Base-by-base conservation (phyloP, 2,888 invertebrate genomes). In the Acronicta psi region DNA sequence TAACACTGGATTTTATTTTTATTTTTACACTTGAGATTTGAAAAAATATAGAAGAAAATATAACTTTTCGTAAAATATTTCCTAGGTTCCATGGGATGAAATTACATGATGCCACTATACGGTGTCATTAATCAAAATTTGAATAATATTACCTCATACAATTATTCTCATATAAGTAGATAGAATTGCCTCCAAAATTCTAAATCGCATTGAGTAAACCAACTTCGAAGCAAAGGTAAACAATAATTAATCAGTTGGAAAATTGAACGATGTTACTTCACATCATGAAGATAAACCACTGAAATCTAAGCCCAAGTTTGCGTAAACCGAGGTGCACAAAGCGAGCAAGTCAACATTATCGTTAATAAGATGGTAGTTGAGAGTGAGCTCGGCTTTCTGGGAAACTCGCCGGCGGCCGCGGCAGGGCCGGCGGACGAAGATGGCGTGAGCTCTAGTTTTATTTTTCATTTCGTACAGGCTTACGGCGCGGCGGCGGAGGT, bases 381-480 rank as follows among this genome's bases (percentile, higher is more conserved):
- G 73, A 80, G 75, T 67, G 69, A 77, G 78, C 56, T 81, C 64
- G 65, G 59, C 63, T 77, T 81, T 74, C 69, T 54, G 65, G 61
- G 46, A 56, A 65, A 68, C 71, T 62, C 66, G 62, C 59, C 60
- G 59, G 47, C 59, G 60, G 49, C 49, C 38, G 52, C 54, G 45
- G 38, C 58, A 55, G 54, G 59, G 38, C 58, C 56, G 54, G 59
- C 65, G 65, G 38, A 59, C 59, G 46, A 71, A 59, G 44, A 76
- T 55, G 53, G 64, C 66, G 60, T 56, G 74, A 69, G 65, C 68
- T 68, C 51, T 56, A 50, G 74, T 81, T 88, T 88, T 88, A 87
- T 86, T 87, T 88, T 88, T 87, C 82, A 79, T 80, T 78, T 79
- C 73, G 79, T 75, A 75, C 69, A 67, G 77, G 79, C 81, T 85